Percentiles rank a stretch among this genome's conserved stretches.
phyloP scores from a whole-genome alignment of 1,140 invertebrate genomes.

The Euglossa dilemma region DNA sequence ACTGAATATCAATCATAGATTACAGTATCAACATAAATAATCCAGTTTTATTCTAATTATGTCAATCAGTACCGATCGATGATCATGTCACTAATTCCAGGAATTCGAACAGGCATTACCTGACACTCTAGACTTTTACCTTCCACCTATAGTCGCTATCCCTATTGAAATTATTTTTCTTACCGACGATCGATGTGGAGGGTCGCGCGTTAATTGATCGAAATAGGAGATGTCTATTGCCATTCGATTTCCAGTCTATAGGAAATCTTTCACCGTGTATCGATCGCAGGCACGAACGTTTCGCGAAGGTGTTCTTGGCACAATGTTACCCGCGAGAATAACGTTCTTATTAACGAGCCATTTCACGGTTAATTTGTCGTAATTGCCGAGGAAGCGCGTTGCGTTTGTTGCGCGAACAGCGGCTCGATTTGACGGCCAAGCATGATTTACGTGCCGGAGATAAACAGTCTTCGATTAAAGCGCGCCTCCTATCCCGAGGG shows the following conservation, averaged over 20 bases:
- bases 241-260: neutral
- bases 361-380: slow-evolving; percentile 57
- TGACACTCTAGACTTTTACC: neutral
- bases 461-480: slow-evolving; percentile 53
- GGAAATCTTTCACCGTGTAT: neutral
- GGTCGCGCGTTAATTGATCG: neutral
- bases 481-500: slow-evolving; percentile 27
- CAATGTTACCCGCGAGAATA: slow-evolving; percentile 14
- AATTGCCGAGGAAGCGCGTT: slow-evolving; percentile 43
- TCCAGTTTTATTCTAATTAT: neutral
- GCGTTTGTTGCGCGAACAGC: slow-evolving; percentile 25
- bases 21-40: neutral
- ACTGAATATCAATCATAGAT: neutral
- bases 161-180: neutral
- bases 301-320: neutral
- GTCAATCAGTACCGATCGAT: neutral
- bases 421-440: slow-evolving; percentile 41
- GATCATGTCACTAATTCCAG: neutral
- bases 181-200: neutral
- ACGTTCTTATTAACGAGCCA: slow-evolving; percentile 41
- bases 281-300: neutral
- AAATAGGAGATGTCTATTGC: neutral
- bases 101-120: neutral
- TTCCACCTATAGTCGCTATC: too few species aligned
- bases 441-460: slow-evolving; percentile 46